Conservation (phyloP, 1,140 invertebrate genomes). For the Pseudomyrmex flavicornis region DNA sequence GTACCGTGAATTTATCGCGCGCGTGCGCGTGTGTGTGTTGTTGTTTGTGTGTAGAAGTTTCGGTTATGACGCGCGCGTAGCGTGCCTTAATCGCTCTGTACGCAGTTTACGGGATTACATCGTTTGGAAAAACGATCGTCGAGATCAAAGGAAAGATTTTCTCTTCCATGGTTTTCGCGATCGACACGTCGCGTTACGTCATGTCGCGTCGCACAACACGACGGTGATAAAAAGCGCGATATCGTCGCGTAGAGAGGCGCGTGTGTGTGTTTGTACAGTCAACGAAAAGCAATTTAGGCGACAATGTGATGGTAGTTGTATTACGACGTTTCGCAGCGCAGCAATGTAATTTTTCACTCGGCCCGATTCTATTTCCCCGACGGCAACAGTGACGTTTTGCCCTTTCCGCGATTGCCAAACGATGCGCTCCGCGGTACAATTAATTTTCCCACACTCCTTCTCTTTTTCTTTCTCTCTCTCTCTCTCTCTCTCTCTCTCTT, state of each 20-base stretch:
- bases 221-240: slow-evolving; percentile 28
- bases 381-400: slow-evolving; percentile 40
- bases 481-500: neutral
- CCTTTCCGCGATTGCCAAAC: slow-evolving; percentile 48
- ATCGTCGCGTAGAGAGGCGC: neutral
- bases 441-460: slow-evolving; percentile 16
- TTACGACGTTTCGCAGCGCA: neutral
- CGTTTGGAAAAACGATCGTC: slow-evolving; percentile 18
- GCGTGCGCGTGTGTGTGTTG: neutral
- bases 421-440: slow-evolving; percentile 27
- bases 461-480: too few relatives aligned
- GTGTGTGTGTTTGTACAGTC: neutral
- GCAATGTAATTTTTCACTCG: slow-evolving; percentile 48
- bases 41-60: neutral
- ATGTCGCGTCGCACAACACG: neutral
- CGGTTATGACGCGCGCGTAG: neutral
- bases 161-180: slow-evolving; percentile 44
- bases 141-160: slow-evolving; percentile 53
- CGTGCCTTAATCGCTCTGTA: slow-evolving; percentile 32
- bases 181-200: slow-evolving; percentile 43
- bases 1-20: neutral
- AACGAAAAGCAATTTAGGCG: slow-evolving; percentile 31
- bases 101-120: slow-evolving; percentile 23
- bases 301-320: slow-evolving; percentile 4
- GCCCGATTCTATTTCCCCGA: slow-evolving; percentile 42